Evolutionary conservation across 2,888 invertebrate genomes (phyloP), one percentile per base, ranked within the genome.

Genomic region (Lissocephala sabroskyi): DNA sequence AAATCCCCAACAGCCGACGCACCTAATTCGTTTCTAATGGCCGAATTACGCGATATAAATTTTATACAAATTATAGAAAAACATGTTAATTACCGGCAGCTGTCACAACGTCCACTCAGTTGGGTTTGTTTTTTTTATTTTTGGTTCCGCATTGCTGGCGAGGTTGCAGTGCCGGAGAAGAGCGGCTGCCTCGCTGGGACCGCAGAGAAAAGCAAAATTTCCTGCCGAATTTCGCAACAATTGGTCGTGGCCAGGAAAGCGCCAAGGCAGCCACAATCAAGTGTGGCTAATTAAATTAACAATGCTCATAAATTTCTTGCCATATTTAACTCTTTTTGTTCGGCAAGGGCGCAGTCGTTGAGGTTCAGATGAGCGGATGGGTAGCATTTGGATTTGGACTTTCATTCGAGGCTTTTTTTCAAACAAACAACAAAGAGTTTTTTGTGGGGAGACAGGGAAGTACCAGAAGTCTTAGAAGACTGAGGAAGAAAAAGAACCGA

Each of bases 21-120:
- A n/a, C 49, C 56, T 71, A 68, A 71, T 71, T 71, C 73, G 70
- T 71, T 73, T 71, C 68, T 71, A 71, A 71, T 73, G 73, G 23
- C 16, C 13, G 45, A 61, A 63, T 68, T 68, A 63, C 63, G 68
- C 67, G 61, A 66, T 54, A n/a, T n/a, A 47, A 44, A 48, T 33
- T 17, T 14, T 23, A 39, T 37, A 28, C 32, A 59, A 55, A 54
- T 52, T 36, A 52, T 35, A 52, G 42, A 59, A 59, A 68, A 58
- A 60, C 60, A 52, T 42, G 68, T 52, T 70, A 70, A 70, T 70
- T 73, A 65, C 66, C 55, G 52, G 71, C 65, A 59, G 68, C 52
- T 70, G 70, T 70, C 73, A 68, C 68, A 66, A 66, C 30, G 6
- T 32, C 30, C 7, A 13, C 30, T 11, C 11, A 32, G n/a, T n/a